phyloP scores from a whole-genome alignment of 2,113 vertebrate species.

The Macquaria ambigua region DNA sequence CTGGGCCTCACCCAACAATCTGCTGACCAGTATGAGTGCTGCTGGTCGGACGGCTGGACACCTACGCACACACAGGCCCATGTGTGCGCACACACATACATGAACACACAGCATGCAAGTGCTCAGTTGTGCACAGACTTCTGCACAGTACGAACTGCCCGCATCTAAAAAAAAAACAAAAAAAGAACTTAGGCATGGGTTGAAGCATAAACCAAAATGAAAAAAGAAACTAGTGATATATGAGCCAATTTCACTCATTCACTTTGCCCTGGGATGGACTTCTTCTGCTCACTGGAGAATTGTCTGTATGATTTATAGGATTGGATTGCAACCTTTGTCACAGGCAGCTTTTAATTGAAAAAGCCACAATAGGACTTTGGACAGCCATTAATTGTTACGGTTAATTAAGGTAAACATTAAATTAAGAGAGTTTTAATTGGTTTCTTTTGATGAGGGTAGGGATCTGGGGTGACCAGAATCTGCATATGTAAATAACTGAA shows the following conservation, averaged over 20 bases:
- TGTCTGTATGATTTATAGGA: conserved; percentile 70
- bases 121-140: background rate
- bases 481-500: conserved; percentile 82
- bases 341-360: conserved; percentile 79
- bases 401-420: conserved; percentile 86
- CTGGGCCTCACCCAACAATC: conserved; percentile 81
- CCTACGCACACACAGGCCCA: conserved; percentile 22
- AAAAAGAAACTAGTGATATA: conserved; percentile 20
- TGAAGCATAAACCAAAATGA: background rate
- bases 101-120: background rate
- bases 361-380: conserved; percentile 78
- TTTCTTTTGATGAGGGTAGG: conserved; percentile 83
- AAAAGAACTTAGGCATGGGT: background rate
- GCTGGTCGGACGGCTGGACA: conserved; percentile 43
- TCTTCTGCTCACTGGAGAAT: conserved; percentile 51
- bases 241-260: conserved; percentile 47
- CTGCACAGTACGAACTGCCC: too few relatives aligned
- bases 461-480: conserved; percentile 80
- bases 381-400: conserved; percentile 81
- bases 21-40: conserved; percentile 76
- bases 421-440: conserved; percentile 84
- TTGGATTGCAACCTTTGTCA: conserved; percentile 75
- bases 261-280: conserved; percentile 46
- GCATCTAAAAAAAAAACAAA: background rate
- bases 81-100: background rate